Base-by-base conservation (phyloP, 23 tunicate species). In the Ciona savignyi region DNA sequence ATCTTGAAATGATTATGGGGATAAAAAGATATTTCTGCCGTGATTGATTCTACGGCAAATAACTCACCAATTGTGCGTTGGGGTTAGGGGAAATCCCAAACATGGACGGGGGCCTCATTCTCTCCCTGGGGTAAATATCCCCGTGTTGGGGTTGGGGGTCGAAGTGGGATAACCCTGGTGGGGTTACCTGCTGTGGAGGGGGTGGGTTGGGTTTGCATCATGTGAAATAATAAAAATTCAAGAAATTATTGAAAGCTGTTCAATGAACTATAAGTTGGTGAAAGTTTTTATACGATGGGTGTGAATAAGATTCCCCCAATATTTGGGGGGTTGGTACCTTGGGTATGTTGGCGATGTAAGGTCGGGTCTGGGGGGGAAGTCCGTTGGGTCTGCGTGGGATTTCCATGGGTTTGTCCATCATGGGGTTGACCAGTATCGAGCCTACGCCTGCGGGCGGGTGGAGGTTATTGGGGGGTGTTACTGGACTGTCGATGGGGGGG, bases 31-130 rank as follows among this genome's bases (percentile, higher is more conserved):
- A 63, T 63, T 63, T 20, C 24, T 25, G 22, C 4, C 28, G 26
- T n/a, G 67, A 63, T 20, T 9, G 24, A 4, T 25, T 9, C 67
- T 9, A 63, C 24, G 4, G 22, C 15, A 63, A 63, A 23, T 9
- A 63, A 15, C 80, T 67, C 34, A 78, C 83, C 75, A 78, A 51
- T 2, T 78, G 74, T 33, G 84, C 23, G 27, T 27, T 34, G 34
- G 74, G 32, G 23, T 25, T 20, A 32, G 74, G 77, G 1, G 77
- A 63, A 3, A 60, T 61, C 20, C 77, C 76, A 28, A 80, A 80
- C 71, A 71, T 71, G 20, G 84, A 71, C 0, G 70, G 35, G 9
- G 20, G 9, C 20, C 22, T 24, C n/a, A n/a, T n/a, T n/a, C n/a
- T n/a, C 6, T 23, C 28, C 67, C 26, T n/a, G 24, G 51, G 42